Conservation (phyloP, 2,113 vertebrate species). For the Gadus chalcogrammus region DNA sequence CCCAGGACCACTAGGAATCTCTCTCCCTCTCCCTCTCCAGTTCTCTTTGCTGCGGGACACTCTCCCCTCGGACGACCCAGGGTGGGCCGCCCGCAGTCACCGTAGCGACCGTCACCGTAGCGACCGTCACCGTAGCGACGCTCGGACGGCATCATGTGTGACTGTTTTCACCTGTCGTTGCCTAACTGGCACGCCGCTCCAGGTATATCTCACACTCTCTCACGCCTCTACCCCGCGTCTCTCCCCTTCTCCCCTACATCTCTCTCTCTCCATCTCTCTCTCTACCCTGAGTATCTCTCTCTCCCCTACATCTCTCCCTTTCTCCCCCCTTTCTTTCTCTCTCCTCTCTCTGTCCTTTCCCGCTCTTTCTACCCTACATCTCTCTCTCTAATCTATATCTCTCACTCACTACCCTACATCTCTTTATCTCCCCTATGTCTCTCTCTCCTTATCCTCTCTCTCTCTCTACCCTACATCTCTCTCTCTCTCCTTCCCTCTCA, state of each 20-base stretch:
- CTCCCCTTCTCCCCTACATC: conserved; percentile 13
- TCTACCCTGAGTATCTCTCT: no score
- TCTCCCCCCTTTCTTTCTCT: no score
- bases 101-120: neutral
- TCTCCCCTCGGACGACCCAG: conserved; percentile 16
- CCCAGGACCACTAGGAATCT: conserved; percentile 35
- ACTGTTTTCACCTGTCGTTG: conserved; percentile 98
- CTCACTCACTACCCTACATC: no score
- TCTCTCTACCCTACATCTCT: no score
- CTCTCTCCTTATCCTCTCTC: no score
- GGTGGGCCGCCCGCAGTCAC: conserved; percentile 4
- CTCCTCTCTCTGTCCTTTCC: no score
- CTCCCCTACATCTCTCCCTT: no score
- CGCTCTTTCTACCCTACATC: no score
- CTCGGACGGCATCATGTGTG: conserved; percentile 85
- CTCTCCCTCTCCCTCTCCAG: conserved; percentile 58
- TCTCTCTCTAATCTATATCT: no score
- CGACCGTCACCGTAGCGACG: neutral
- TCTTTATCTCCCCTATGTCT: no score
- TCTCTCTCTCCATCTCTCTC: conserved; percentile 7
- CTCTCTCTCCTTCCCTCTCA: no score
- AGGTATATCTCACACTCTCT: conserved; percentile 65
- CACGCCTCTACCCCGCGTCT: conserved; percentile 1
- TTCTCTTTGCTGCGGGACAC: conserved; percentile 24
- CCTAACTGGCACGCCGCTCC: conserved; percentile 95